Conservation (phyloP, 2,113 vertebrate genomes). For the Pao palembangensis region DNA sequence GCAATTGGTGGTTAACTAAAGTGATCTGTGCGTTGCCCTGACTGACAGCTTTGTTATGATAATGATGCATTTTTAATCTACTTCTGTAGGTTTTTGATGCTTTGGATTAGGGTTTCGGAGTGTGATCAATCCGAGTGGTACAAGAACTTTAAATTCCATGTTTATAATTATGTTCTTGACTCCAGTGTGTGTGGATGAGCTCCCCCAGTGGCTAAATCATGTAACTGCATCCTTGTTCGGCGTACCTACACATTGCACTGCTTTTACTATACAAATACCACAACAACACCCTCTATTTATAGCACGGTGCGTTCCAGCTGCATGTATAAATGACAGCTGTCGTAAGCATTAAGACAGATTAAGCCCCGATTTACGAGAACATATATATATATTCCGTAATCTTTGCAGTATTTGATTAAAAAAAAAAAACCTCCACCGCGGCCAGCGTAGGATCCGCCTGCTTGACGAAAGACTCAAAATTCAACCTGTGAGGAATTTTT, state of each 20-base stretch:
- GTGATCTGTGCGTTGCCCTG: not conserved
- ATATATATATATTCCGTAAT: conserved; percentile 54
- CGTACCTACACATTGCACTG: not conserved
- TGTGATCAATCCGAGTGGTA: too few relatives aligned
- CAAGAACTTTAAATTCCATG: too few relatives aligned
- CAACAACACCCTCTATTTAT: conserved; percentile 18
- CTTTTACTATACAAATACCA: not conserved
- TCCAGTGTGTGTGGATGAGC: too few relatives aligned
- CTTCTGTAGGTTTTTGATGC: not conserved
- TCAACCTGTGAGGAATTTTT: conserved; percentile 39
- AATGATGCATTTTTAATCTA: not conserved
- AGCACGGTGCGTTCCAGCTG: conserved; percentile 21
- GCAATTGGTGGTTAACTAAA: not conserved
- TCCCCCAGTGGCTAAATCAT: too few relatives aligned
- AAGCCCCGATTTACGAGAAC: conserved; percentile 43
- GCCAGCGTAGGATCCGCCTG: conserved; percentile 9
- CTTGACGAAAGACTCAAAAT: conserved; percentile 32
- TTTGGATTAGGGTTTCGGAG: not conserved
- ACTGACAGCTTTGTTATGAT: too few relatives aligned
- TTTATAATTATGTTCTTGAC: too few relatives aligned
- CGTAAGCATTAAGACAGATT: conserved; percentile 61
- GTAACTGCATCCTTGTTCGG: too few relatives aligned
- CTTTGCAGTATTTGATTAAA: conserved; percentile 44
- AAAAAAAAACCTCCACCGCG: conserved; percentile 38
- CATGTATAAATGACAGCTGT: conserved; percentile 64